These are phyloP conservation scores for Tapirus terrestris DNA, from an alignment of 2,113 vertebrate species.

Conservation along the genomic window DNA sequence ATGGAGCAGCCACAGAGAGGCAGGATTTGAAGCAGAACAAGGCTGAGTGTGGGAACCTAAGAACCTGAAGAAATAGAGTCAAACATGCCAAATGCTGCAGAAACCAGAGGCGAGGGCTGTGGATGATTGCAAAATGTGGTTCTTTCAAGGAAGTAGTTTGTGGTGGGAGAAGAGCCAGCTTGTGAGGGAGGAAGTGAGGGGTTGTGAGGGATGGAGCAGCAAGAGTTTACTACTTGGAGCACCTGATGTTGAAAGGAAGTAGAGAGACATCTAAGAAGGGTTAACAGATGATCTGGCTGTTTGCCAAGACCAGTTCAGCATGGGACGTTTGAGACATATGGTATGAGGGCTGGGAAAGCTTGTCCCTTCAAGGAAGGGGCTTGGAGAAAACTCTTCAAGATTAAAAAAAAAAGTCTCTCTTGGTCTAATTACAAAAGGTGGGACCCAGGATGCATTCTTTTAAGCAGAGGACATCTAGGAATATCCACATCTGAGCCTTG, in stretches of 20 bases:
- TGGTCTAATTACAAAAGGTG: background rate
- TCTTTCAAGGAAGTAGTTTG: background rate
- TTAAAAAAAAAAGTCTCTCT: background rate
- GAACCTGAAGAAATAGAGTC: background rate
- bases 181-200: background rate
- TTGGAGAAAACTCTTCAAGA: slow-evolving; percentile 6
- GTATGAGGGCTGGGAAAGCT: background rate
- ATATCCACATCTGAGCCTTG: background rate
- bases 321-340: background rate
- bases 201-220: background rate
- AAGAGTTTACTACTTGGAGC: background rate
- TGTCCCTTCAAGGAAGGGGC: background rate
- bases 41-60: background rate
- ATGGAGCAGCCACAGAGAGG: background rate
- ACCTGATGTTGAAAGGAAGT: background rate
- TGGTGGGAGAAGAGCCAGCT: background rate
- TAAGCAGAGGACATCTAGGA: background rate
- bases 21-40: background rate
- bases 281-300: background rate
- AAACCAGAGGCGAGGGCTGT: background rate
- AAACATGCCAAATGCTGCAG: background rate
- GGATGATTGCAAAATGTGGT: background rate
- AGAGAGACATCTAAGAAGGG: background rate
- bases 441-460: background rate
- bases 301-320: background rate